A percentile compares a stretch with the other conserved stretches of the same genome.
phyloP scores from a whole-genome alignment of 2,888 invertebrate genomes.

The Notocelia uddmanniana region DNA sequence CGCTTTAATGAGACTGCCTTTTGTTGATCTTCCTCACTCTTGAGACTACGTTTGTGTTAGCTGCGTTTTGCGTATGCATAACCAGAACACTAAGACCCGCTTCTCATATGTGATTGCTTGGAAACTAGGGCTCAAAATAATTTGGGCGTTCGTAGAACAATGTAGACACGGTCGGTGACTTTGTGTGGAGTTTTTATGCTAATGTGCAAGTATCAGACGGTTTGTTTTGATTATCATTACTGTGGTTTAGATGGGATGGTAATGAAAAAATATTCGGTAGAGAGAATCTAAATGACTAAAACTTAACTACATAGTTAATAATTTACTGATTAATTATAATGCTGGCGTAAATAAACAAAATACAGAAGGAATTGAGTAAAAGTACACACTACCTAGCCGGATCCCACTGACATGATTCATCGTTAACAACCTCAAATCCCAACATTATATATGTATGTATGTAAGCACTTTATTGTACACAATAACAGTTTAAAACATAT shows the following conservation, averaged over 20 bases:
- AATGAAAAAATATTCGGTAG: not conserved
- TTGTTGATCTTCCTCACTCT: conserved; percentile 43
- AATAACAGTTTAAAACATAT: too few species aligned
- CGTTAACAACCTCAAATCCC: too few species aligned
- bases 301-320: too few species aligned
- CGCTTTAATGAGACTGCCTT: conserved; percentile 39
- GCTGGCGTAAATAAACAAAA: too few species aligned
- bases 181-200: conserved; percentile 35
- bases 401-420: too few species aligned
- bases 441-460: too few species aligned
- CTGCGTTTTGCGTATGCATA: conserved; percentile 37
- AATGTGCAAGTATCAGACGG: conserved; percentile 17
- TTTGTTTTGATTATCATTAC: conserved; percentile 24
- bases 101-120: not conserved
- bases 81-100: not conserved
- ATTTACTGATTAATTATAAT: too few species aligned
- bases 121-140: not conserved
- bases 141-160: conserved; percentile 26
- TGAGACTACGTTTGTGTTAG: conserved; percentile 40
- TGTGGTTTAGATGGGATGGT: not conserved
- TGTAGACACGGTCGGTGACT: conserved; percentile 33
- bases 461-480: too few species aligned
- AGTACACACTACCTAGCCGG: too few species aligned
- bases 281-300: too few species aligned
- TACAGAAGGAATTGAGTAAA: too few species aligned